Base-by-base conservation (phyloP, 1,140 invertebrate species). In the Nomia melanderi region DNA sequence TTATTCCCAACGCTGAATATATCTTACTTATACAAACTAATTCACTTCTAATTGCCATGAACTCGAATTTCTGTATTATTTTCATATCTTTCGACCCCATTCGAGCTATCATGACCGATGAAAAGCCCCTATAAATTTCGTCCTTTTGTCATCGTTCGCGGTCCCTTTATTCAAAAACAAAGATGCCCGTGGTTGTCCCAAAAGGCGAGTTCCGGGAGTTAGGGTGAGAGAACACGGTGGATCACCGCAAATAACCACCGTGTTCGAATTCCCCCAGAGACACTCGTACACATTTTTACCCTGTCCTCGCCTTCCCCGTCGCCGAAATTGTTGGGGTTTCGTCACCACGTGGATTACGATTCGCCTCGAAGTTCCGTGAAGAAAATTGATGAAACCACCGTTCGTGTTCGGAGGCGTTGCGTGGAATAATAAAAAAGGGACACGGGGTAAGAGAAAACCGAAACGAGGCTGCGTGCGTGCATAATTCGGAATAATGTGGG, bases 301-400 rank as follows among this genome's bases (percentile, higher is more conserved):
- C 29, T n/a, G 17, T 20, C 33, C n/a, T 7, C 2, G 50, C 4
- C 5, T 3, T 17, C 47, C 17, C 23, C 44, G 25, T 47, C 29
- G 33, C 14, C 39, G 53, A 70, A 62, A 71, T 71, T 41, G 44
- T 25, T 25, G 6, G 41, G 74, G 56, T 71, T 77, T 71, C 36
- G 54, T 50, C 66, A 11, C 23, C n/a, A 53, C 56, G 31, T 60
- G 47, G 60, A 20, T 66, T 36, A 44, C 44, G 65, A 50, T 12
- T 57, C 39, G 36, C 33, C n/a, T 8, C 41, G 14, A 31, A 62
- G 33, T 53, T 77, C 20, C 66, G 33, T 14, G 12, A 60, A 53
- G 56, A 29, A 62, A 78, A 78, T 78, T 75, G 77, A 75, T 71
- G 62, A 60, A 74, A 74, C 31, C 70, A 33, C 44, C 47, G 44